Evolutionary conservation across 1,140 invertebrate genomes (phyloP).

Genomic region (Drosophila melanogaster): DNA sequence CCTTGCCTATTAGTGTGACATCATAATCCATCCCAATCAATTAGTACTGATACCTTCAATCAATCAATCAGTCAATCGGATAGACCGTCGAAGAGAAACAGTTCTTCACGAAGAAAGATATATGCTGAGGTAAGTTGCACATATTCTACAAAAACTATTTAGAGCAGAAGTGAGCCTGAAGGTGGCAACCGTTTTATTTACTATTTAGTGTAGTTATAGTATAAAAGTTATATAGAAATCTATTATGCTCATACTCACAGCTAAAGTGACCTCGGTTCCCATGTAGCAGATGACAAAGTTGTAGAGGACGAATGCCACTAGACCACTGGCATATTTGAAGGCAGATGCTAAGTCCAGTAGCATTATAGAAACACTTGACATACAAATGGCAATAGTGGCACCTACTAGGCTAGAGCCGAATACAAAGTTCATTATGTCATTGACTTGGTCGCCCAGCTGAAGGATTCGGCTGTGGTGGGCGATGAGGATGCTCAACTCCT

Average conservation of each 20-base stretch:
- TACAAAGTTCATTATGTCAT: conserved; percentile 59
- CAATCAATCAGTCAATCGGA: too few species aligned
- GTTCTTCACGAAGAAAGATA: too few species aligned
- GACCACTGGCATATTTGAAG: conserved; percentile 54
- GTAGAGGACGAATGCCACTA: conserved; percentile 56
- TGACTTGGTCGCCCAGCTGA: conserved; percentile 37
- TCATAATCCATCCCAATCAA: too few species aligned
- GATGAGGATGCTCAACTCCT: conserved; percentile 48
- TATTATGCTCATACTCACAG: conserved; percentile 31
- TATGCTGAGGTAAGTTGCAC: too few species aligned
- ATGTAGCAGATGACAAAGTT: conserved; percentile 56
- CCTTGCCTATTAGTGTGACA: too few species aligned
- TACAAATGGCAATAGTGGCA: conserved; percentile 70
- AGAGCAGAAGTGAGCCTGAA: too few species aligned
- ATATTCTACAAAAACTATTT: too few species aligned
- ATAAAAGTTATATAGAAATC: too few species aligned
- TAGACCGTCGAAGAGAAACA: too few species aligned
- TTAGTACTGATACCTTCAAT: too few species aligned
- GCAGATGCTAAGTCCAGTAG: conserved; percentile 54
- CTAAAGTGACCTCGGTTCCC: conserved; percentile 45
- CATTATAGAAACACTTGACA: conserved; percentile 67
- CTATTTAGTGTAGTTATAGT: too few species aligned
- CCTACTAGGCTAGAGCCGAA: conserved; percentile 60
- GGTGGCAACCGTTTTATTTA: too few species aligned
- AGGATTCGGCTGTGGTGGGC: conserved; percentile 56